Percentiles rank a stretch among this genome's conserved stretches.
phyloP scores from a whole-genome alignment of 2,113 vertebrate genomes.

The Sinocyclocheilus anophthalmus region DNA sequence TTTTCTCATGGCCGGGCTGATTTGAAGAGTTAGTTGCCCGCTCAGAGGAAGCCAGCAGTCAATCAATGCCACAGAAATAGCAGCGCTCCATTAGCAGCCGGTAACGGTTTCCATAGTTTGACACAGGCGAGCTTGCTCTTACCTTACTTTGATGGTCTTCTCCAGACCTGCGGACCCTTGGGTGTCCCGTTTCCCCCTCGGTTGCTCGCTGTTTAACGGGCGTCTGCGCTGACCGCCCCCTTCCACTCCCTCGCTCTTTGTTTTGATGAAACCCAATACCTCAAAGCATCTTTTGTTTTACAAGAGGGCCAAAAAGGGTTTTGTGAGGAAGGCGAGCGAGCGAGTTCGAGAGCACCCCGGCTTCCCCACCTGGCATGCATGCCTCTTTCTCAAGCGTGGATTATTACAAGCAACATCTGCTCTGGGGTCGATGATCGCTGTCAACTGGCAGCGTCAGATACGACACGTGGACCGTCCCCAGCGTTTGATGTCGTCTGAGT shows the following conservation, averaged over 20 bases:
- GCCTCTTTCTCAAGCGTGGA: conserved; percentile 78
- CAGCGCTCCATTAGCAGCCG: conserved; percentile 72
- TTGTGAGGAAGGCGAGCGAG: conserved; percentile 21
- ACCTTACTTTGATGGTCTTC: not conserved
- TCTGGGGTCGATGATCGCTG: conserved; percentile 74
- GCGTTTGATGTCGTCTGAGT: conserved; percentile 58
- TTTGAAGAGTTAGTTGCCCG: conserved; percentile 70
- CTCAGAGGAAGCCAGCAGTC: conserved; percentile 68
- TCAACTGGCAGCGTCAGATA: conserved; percentile 73
- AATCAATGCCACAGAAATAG: conserved; percentile 76
- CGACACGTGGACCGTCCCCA: conserved; percentile 68
- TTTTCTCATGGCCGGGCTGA: conserved; percentile 58
- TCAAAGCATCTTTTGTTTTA: conserved; percentile 82
- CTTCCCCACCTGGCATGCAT: conserved; percentile 77
- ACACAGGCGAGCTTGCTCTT: not conserved
- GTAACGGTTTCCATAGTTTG: conserved; percentile 61
- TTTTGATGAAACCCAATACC: conserved; percentile 75
- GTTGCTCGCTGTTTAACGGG: conserved; percentile 6
- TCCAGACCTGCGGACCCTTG: not conserved
- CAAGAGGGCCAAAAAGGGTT: conserved; percentile 49
- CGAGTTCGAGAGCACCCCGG: conserved; percentile 65
- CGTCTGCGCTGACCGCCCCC: conserved; percentile 48
- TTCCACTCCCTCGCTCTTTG: conserved; percentile 71
- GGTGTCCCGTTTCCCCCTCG: conserved; percentile 41
- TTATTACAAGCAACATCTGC: conserved; percentile 82